These are phyloP conservation scores for Zosterops lateralis DNA, from an alignment of 2,113 vertebrate genomes.

Conservation along the genomic window DNA sequence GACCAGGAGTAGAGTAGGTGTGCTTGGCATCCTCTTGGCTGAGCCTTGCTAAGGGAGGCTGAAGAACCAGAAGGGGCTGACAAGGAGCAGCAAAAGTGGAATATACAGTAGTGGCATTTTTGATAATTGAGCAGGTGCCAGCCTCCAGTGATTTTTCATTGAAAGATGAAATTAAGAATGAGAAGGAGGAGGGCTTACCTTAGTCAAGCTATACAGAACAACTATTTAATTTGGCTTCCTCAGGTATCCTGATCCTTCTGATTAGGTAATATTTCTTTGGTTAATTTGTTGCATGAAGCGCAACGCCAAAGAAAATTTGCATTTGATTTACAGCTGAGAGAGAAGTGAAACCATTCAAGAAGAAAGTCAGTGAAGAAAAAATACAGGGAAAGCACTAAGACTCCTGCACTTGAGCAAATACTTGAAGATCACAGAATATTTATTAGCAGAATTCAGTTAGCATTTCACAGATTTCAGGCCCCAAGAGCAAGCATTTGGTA, in stretches of 20 bases:
- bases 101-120: background rate
- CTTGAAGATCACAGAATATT: conserved; percentile 18
- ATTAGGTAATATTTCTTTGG: background rate
- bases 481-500: background rate
- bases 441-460: background rate
- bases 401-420: background rate
- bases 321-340: background rate
- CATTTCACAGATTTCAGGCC: background rate
- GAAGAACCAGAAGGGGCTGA: background rate
- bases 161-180: background rate
- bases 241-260: background rate
- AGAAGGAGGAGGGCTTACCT: background rate
- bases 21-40: background rate
- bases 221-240: background rate
- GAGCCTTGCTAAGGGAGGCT: background rate
- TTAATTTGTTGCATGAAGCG: background rate
- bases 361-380: background rate
- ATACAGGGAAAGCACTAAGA: background rate
- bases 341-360: conserved; percentile 2
- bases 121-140: background rate
- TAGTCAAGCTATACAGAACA: background rate
- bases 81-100: background rate
- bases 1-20: background rate
- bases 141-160: background rate
- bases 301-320: background rate